phyloP scores from a whole-genome alignment of 2,113 vertebrate species.

The Scomber scombrus region DNA sequence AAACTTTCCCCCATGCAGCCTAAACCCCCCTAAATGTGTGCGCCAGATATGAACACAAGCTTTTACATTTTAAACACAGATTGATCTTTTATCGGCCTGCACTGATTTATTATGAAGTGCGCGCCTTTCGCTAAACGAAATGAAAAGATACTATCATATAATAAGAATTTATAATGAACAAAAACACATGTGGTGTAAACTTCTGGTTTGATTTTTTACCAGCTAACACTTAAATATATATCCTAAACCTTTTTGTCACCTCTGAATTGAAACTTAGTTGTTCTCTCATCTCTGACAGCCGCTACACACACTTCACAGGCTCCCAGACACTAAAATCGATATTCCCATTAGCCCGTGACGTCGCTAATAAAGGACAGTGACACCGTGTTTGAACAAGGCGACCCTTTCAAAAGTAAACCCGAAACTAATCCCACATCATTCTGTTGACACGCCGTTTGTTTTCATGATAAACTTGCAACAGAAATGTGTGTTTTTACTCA shows the following conservation, averaged over 20 bases:
- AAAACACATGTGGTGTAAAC: neutral
- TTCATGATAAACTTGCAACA: neutral
- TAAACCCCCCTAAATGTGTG: conserved; percentile 53
- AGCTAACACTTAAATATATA: neutral
- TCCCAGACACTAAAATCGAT: conserved; percentile 74
- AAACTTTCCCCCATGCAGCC: conserved; percentile 77
- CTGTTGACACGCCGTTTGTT: conserved; percentile 54
- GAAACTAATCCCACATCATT: conserved; percentile 35
- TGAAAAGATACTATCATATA: conserved; percentile 5
- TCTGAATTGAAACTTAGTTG: conserved; percentile 38
- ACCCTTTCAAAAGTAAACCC: conserved; percentile 24
- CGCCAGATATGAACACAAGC: conserved; percentile 6
- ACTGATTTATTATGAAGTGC: too few relatives aligned
- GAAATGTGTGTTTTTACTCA: conserved; percentile 7
- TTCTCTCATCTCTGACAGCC: conserved; percentile 42
- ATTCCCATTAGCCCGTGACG: conserved; percentile 76
- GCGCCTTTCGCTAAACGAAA: neutral
- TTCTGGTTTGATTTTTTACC: neutral
- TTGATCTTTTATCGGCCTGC: neutral
- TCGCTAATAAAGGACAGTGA: conserved; percentile 75
- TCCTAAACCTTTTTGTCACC: conserved; percentile 19
- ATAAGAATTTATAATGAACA: neutral
- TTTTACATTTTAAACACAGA: neutral
- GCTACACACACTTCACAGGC: conserved; percentile 35
- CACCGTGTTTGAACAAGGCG: conserved; percentile 56